Evolutionary conservation across 2,797 vertebrate species (phyloP), one percentile per base, ranked within the genome.

Genomic region (Paramormyrops hopkinsi): DNA sequence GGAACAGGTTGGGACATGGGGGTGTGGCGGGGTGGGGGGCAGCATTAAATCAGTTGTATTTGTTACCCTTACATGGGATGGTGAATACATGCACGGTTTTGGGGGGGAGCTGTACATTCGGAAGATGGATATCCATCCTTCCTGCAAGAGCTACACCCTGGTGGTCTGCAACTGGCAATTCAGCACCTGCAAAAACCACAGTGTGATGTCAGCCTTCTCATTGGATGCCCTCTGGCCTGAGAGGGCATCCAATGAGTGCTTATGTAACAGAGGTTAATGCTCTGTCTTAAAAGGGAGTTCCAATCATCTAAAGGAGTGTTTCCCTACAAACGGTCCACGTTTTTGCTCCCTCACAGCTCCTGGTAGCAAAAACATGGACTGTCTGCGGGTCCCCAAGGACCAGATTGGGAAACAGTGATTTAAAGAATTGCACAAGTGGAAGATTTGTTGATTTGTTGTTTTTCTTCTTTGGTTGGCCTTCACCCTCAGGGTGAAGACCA

Each of bases 401-500:
- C 1, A 5, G 12, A 37, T 73, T 37, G 29, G 29, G 12, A 73
- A 17, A 73, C 65, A 0, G 12, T 33, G 12, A 37, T 73, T 29
- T 79, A 79, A 79, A 44, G 37, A n/a, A n/a, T 44, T 19, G 37
- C 33, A 41, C 33, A n/a, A 44, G 37, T 79, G 37, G 9, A 33
- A 33, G 6, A 22, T 83, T 9, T 12, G n/a, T 51, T 50, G 11
- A 14, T 29, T 85, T 85, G 4, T 85, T 12, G 4, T 12, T 12
- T 50, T 11, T 19, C 14, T 53, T 7, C n/a, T 41, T 56, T 48
- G 33, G 76, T 54, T 54, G 50, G 37, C 12, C 50, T 46, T 41
- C 37, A 4, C 41, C 48, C 3, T 73, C 94, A 99, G 98, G 98
- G 98, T 4, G 95, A 96, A 0, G 97, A 98, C 90, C 97, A 98